These are phyloP conservation scores for Tapirus terrestris DNA, from an alignment of 2,113 vertebrate species.

Conservation along the genomic window DNA sequence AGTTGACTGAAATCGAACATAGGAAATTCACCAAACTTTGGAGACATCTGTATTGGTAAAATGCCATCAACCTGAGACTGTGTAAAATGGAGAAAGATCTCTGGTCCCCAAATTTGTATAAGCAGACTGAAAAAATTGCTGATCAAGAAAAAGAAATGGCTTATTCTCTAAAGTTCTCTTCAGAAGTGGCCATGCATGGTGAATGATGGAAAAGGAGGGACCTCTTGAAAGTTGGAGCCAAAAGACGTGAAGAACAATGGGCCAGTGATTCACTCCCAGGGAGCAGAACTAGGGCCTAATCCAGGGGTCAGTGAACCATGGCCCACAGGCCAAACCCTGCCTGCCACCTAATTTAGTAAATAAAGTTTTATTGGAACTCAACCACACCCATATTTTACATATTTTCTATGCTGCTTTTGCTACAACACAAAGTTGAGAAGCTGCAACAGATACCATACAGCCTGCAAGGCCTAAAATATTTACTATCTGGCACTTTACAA, in stretches of 20 bases:
- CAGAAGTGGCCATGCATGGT: background rate
- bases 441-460: background rate
- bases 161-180: background rate
- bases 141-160: background rate
- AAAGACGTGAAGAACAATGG: background rate
- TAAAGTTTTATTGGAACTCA: background rate
- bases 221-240: background rate
- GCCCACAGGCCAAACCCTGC: background rate
- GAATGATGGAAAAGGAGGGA: background rate
- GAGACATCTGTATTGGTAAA: background rate
- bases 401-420: background rate
- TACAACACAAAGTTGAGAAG: background rate
- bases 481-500: background rate
- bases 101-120: background rate
- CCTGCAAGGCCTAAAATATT: background rate
- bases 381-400: background rate
- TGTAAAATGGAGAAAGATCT: slow-evolving; percentile 25
- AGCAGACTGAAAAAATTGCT: background rate
- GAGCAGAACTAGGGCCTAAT: background rate
- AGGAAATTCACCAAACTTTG: slow-evolving; percentile 22
- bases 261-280: background rate
- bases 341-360: background rate
- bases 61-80: background rate
- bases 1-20: slow-evolving; percentile 4
- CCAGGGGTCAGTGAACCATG: background rate